Evolutionary conservation across 1,140 invertebrate species (phyloP).

Genomic region (Alviniconcha marisindica): DNA sequence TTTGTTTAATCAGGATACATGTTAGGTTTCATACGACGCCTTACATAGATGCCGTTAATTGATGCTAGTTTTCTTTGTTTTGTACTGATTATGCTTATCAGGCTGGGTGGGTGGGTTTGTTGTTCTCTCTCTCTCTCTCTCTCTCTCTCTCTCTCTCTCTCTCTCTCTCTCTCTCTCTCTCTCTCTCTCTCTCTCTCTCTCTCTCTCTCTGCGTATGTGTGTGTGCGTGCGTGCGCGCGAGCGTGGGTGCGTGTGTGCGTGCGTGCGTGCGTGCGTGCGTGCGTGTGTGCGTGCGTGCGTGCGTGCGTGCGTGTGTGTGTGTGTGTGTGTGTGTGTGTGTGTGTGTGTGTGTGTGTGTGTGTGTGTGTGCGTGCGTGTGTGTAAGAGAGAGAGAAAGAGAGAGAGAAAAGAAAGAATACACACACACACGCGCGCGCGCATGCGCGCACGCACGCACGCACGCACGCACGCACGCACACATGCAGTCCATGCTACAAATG

Average conservation of each 20-base stretch:
- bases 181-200: not conserved
- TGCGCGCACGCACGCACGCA: conserved; percentile 1
- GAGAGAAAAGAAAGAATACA: not conserved
- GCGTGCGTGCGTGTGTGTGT: conserved; percentile 16
- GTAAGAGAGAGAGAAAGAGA: not conserved
- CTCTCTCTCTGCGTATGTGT: not conserved
- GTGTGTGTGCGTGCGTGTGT: conserved; percentile 3
- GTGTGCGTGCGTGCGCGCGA: too few species aligned
- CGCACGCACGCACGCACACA: conserved; percentile 8
- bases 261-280: too few species aligned
- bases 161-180: not conserved
- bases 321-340: not conserved
- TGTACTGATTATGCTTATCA: too few species aligned
- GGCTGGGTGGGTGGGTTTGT: too few species aligned
- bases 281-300: conserved; percentile 4
- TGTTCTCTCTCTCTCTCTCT: too few species aligned
- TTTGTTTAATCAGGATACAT: too few species aligned
- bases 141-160: not conserved
- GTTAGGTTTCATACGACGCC: too few species aligned
- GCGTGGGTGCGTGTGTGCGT: too few species aligned
- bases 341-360: not conserved
- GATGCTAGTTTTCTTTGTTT: too few species aligned
- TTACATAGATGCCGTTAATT: too few species aligned
- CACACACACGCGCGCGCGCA: not conserved
- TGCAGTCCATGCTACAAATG: too few species aligned